Conservation (phyloP, 1,140 invertebrate genomes). For the Penaeus vannamei region DNA sequence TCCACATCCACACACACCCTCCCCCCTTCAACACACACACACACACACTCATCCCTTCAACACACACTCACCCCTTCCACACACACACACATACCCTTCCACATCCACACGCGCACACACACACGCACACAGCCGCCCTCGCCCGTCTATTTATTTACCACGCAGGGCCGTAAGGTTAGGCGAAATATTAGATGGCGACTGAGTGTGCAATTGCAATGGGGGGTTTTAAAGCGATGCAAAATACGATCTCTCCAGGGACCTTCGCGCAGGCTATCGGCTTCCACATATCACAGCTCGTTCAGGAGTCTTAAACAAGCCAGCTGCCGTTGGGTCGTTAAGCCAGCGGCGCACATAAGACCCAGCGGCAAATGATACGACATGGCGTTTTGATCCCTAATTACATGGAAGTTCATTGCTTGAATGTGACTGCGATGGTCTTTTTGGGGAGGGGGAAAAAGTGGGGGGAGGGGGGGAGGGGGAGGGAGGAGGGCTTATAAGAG, state of each 20-base stretch:
- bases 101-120: too few relatives aligned
- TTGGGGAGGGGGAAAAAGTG: too few relatives aligned
- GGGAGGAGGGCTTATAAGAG: not conserved
- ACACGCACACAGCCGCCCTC: too few relatives aligned
- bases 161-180: too few relatives aligned
- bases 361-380: not conserved
- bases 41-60: too few relatives aligned
- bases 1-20: too few relatives aligned
- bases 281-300: slow-evolving; percentile 42
- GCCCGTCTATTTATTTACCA: too few relatives aligned
- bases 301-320: slow-evolving; percentile 35
- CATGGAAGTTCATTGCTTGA: not conserved
- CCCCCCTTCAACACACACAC: too few relatives aligned
- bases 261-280: slow-evolving; percentile 37
- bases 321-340: slow-evolving; percentile 6
- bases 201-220: not conserved
- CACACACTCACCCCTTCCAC: too few relatives aligned
- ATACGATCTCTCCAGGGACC: slow-evolving; percentile 26
- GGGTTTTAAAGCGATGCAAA: slow-evolving; percentile 2
- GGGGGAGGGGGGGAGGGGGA: not conserved
- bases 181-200: too few relatives aligned
- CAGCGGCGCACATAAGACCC: not conserved
- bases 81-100: too few relatives aligned
- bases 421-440: not conserved
- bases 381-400: not conserved